Conservation (phyloP, 2,797 vertebrate species). For the Dipus sagitta region DNA sequence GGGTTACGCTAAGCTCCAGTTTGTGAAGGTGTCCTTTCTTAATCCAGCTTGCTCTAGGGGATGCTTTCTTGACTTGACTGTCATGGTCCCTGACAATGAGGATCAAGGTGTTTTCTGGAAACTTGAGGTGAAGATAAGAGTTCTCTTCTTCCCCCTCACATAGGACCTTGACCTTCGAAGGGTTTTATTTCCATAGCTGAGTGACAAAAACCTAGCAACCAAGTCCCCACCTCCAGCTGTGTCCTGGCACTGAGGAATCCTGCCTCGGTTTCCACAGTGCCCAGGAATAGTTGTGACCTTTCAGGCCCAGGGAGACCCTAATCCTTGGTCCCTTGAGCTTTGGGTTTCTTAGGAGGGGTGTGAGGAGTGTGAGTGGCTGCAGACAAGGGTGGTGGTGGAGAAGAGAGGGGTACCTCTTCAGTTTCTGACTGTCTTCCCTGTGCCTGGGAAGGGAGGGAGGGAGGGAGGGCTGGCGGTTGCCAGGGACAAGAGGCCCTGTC, state of each 20-base stretch:
- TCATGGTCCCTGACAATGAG: neutral
- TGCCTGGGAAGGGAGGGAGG: constrained; percentile 55
- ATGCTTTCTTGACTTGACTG: neutral
- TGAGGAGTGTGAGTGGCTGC: neutral
- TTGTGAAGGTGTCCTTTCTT: constrained; percentile 9
- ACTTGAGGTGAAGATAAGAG: neutral
- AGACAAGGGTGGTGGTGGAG: neutral
- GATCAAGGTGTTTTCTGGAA: constrained; percentile 49
- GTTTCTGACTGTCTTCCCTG: constrained; percentile 52
- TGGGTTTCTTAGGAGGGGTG: constrained; percentile 42
- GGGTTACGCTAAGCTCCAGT: constrained; percentile 11
- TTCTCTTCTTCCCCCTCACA: neutral
- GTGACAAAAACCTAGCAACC: constrained; percentile 5
- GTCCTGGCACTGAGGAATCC: neutral
- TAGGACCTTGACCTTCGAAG: constrained; percentile 62
- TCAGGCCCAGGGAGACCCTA: constrained; percentile 68
- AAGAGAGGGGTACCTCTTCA: neutral
- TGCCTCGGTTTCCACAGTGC: constrained; percentile 31
- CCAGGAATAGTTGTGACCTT: constrained; percentile 78
- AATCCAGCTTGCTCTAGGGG: neutral
- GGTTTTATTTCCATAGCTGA: constrained; percentile 40
- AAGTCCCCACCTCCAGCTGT: neutral
- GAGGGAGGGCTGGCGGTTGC: constrained; percentile 63
- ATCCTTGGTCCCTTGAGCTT: constrained; percentile 38
- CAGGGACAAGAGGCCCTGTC: constrained; percentile 75